These are phyloP conservation scores for Carcharodon carcharias DNA, from an alignment of 2,797 vertebrate species.

Conservation along the genomic window DNA sequence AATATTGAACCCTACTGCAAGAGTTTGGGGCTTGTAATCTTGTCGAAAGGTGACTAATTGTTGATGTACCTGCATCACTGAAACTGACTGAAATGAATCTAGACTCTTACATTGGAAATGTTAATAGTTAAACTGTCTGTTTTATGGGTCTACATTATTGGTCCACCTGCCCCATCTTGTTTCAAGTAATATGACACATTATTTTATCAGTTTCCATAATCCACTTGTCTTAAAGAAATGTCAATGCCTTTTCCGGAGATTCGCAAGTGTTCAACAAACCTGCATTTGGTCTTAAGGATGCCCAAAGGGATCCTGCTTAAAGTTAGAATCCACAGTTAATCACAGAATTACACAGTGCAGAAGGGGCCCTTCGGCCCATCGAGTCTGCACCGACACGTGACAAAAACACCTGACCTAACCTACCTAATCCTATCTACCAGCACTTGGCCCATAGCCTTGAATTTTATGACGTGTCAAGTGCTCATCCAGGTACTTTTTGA, in stretches of 20 bases:
- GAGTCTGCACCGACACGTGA: too few species aligned
- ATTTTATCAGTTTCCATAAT: constrained; percentile 13
- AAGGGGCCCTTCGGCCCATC: too few species aligned
- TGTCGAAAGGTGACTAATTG: background rate
- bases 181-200: background rate
- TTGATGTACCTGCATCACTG: background rate
- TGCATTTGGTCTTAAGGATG: background rate
- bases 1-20: background rate
- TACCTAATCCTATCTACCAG: too few species aligned
- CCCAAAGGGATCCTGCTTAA: background rate
- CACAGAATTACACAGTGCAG: too few species aligned
- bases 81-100: background rate
- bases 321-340: background rate
- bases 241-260: background rate
- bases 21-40: background rate
- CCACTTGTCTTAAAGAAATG: background rate
- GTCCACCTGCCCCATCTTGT: background rate
- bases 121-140: background rate
- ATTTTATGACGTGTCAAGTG: too few species aligned
- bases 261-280: background rate
- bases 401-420: too few species aligned
- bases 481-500: too few species aligned
- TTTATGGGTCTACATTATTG: background rate
- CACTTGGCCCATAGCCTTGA: too few species aligned
- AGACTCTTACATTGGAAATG: background rate